Evolutionary conservation across 2,888 invertebrate genomes (phyloP).

Genomic region (Stenodera caucasica): DNA sequence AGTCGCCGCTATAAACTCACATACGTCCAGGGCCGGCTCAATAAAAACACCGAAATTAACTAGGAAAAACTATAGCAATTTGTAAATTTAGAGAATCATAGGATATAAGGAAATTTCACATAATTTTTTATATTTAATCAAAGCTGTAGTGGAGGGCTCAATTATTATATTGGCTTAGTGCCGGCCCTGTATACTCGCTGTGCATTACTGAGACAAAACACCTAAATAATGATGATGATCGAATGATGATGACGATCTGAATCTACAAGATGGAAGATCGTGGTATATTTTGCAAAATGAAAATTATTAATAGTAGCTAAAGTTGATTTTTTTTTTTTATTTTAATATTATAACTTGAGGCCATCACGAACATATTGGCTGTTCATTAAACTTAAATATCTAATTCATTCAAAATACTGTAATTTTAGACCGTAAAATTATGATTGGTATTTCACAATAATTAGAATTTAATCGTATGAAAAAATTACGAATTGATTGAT

Average conservation of each 20-base stretch:
- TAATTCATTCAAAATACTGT: conserved; percentile 44
- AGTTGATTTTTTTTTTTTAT: conserved; percentile 38
- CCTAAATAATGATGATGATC: not conserved
- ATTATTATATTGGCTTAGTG: too few species aligned
- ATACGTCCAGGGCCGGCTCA: too few species aligned
- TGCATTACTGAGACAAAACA: too few species aligned
- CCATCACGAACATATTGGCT: conserved; percentile 42
- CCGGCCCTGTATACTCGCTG: too few species aligned
- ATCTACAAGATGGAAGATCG: conserved; percentile 26
- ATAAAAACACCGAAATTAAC: too few species aligned
- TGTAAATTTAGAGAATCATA: too few species aligned
- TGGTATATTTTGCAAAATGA: conserved; percentile 43
- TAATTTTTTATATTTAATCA: too few species aligned
- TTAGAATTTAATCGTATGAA: not conserved
- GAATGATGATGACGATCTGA: conserved; percentile 7
- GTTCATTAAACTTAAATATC: conserved; percentile 44
- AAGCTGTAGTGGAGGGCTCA: too few species aligned
- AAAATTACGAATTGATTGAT: not conserved
- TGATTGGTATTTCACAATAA: conserved; percentile 16
- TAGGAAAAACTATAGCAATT: too few species aligned
- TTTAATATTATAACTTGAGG: conserved; percentile 41
- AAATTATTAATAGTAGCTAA: conserved; percentile 45
- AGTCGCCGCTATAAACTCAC: too few species aligned
- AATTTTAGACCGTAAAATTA: conserved; percentile 33
- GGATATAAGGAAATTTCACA: too few species aligned